These are phyloP conservation scores for Felis chaus DNA, from an alignment of 2,113 vertebrate species.

Conservation along the genomic window DNA sequence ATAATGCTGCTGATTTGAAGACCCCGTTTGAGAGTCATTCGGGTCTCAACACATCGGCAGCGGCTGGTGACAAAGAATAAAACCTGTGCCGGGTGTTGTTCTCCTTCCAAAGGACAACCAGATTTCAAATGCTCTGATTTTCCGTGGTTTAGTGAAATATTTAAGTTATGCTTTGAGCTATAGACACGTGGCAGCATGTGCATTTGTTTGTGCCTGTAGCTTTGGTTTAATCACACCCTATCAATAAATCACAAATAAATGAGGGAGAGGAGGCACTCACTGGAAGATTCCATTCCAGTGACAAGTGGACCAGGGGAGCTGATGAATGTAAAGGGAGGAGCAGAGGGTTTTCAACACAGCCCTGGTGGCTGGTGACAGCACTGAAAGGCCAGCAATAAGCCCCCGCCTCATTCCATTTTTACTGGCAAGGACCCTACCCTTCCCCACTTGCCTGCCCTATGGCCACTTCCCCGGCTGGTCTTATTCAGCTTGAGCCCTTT, in stretches of 20 bases:
- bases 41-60: background rate
- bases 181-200: conserved; percentile 13
- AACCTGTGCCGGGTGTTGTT: background rate
- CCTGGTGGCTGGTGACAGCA: background rate
- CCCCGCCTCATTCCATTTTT: background rate
- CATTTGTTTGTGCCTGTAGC: background rate
- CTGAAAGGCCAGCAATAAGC: background rate
- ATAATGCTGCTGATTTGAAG: background rate
- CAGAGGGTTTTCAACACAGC: background rate
- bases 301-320: background rate
- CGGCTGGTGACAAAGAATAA: background rate
- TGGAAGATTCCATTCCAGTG: conserved; percentile 46
- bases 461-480: background rate
- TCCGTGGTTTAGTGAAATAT: conserved; percentile 46
- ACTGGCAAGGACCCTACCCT: conserved; percentile 3
- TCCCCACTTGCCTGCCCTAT: background rate
- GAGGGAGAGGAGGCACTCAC: background rate
- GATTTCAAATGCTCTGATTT: background rate
- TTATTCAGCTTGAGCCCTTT: conserved; percentile 14
- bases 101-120: background rate
- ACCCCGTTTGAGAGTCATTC: background rate
- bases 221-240: conserved; percentile 50
- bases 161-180: conserved; percentile 35
- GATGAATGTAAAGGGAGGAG: background rate
- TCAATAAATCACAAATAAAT: conserved; percentile 54